These are phyloP conservation scores for Morpho deidamia DNA, from an alignment of 2,888 invertebrate genomes.

Conservation along the genomic window DNA sequence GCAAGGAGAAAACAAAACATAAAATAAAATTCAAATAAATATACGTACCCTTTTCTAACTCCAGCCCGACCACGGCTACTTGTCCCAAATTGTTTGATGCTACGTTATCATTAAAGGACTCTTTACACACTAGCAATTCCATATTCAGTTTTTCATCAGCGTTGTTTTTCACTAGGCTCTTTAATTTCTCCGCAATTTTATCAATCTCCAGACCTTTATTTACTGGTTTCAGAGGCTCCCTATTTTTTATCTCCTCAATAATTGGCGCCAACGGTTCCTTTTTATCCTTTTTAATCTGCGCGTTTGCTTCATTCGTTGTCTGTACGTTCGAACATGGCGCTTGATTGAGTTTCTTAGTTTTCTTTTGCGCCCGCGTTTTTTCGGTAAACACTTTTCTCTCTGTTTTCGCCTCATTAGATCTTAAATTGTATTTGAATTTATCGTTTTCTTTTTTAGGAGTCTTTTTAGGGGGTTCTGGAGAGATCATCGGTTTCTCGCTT, in stretches of 20 bases:
- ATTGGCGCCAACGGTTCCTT: conserved; percentile 62
- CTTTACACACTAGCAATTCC: conserved; percentile 55
- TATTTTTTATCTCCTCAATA: conserved; percentile 57
- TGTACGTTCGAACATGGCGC: conserved; percentile 22
- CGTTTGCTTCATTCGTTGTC: conserved; percentile 18
- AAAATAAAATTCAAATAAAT: too few relatives aligned
- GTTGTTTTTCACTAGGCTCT: conserved; percentile 47
- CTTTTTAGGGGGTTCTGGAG: conserved; percentile 37
- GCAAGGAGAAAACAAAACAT: too few relatives aligned
- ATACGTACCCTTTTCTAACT: not conserved
- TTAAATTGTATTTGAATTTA: conserved; percentile 52
- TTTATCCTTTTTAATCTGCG: conserved; percentile 31
- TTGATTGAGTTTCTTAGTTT: conserved; percentile 23
- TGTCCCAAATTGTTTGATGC: conserved; percentile 21
- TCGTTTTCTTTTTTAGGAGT: conserved; percentile 41
- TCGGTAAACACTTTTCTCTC: conserved; percentile 52
- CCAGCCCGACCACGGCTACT: not conserved
- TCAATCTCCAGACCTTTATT: conserved; percentile 56
- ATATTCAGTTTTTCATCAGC: conserved; percentile 47
- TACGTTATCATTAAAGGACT: conserved; percentile 48
- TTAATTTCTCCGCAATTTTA: conserved; percentile 68
- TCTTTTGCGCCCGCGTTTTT: conserved; percentile 38
- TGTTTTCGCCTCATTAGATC: conserved; percentile 54
- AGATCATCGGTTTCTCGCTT: conserved; percentile 45
- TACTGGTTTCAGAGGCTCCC: conserved; percentile 46